Evolutionary conservation across 2,113 vertebrate genomes (phyloP).

Genomic region (Drymodes brunneopygia): DNA sequence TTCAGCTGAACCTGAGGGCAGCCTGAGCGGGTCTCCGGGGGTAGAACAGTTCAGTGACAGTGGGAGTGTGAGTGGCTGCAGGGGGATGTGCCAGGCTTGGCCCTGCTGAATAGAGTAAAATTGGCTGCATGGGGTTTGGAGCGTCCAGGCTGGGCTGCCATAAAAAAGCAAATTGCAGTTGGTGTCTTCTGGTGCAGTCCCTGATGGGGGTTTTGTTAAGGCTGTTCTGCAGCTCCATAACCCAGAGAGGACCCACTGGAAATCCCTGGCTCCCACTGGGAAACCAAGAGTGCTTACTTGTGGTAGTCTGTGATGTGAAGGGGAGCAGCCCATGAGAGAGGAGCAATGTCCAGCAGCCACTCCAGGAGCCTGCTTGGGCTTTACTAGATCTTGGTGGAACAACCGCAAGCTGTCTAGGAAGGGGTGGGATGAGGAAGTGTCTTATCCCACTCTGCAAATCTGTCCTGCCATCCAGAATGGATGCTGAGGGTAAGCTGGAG

Average conservation of each 20-base stretch:
- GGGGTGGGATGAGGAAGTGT: accelerated
- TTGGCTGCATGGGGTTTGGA: accelerated
- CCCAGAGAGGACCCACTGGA: not conserved
- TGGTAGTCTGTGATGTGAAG: not conserved
- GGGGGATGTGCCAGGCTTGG: not conserved
- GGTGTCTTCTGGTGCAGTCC: not conserved
- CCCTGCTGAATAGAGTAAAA: not conserved
- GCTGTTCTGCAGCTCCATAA: not conserved
- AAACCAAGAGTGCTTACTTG: not conserved
- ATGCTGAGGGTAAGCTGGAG: not conserved
- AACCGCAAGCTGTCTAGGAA: not conserved
- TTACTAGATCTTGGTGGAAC: not conserved
- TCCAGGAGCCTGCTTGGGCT: not conserved
- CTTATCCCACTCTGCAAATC: not conserved
- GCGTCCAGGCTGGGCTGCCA: not conserved
- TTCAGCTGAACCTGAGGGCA: not conserved
- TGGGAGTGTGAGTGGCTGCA: accelerated
- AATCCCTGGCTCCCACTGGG: not conserved
- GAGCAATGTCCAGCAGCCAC: not conserved
- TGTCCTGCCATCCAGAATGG: not conserved
- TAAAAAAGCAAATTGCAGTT: not conserved
- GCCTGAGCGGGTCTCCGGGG: accelerated
- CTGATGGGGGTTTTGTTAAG: not conserved
- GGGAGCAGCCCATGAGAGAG: not conserved
- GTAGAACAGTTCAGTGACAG: not conserved